Conservation (phyloP, 2,113 vertebrate genomes). For the Callocephalon fimbriatum region DNA sequence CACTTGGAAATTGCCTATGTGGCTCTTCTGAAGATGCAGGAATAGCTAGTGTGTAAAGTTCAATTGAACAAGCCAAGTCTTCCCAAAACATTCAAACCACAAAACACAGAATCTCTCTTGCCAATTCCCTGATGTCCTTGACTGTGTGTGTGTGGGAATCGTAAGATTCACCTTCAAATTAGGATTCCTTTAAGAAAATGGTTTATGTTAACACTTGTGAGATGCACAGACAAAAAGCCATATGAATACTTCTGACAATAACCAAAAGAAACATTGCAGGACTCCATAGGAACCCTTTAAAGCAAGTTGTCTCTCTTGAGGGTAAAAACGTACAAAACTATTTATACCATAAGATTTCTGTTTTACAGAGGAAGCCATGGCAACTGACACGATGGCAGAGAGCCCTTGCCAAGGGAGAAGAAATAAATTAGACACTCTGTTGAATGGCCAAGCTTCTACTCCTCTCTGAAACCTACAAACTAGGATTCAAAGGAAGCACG, state of each 20-base stretch:
- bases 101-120: not conserved
- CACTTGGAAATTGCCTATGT: conserved; percentile 53
- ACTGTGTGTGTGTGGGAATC: not conserved
- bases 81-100: conserved; percentile 18
- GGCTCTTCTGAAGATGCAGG: conserved; percentile 29
- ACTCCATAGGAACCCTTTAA: not conserved
- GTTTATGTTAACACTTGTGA: not conserved
- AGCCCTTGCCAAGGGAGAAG: not conserved
- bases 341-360: not conserved
- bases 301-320: not conserved
- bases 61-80: conserved; percentile 27
- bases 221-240: not conserved
- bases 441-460: conserved; percentile 32
- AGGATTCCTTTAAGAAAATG: not conserved
- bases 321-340: not conserved
- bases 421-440: not conserved
- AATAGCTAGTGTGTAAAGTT: conserved; percentile 30
- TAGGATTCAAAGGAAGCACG: not conserved
- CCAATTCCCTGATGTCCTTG: not conserved
- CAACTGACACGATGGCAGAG: conserved; percentile 39
- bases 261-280: not conserved
- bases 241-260: not conserved
- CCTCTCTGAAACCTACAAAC: not conserved
- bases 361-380: conserved; percentile 40
- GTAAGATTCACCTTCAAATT: not conserved